Evolutionary conservation across 2,888 invertebrate species (phyloP).

Genomic region (Heteromyza rotundicornis): DNA sequence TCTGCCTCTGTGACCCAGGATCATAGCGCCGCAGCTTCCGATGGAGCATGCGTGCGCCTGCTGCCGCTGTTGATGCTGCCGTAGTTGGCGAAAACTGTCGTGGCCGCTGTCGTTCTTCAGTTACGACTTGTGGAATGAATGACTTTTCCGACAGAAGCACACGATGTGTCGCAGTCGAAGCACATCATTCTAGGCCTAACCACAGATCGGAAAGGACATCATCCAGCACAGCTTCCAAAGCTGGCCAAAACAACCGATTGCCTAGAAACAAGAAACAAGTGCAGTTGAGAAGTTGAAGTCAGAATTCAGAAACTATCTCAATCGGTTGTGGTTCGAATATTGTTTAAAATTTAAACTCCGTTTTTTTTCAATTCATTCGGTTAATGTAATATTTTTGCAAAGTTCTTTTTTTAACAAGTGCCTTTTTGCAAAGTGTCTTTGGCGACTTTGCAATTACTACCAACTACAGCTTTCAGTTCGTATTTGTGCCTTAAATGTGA

Average conservation of each 20-base stretch:
- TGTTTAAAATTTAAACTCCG: background rate
- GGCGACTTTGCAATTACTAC: slow-evolving; percentile 2
- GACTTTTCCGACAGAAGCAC: slow-evolving; percentile 55
- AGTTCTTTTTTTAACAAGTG: slow-evolving; percentile 16
- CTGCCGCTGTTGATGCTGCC: background rate
- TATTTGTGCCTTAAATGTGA: slow-evolving; percentile 29
- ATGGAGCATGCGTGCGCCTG: slow-evolving; percentile 47
- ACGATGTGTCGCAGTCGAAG: slow-evolving; percentile 59
- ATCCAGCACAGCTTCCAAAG: slow-evolving; percentile 32
- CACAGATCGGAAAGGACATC: slow-evolving; percentile 62
- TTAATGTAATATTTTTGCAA: background rate
- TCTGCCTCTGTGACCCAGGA: slow-evolving; percentile 17
- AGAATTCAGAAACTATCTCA: background rate
- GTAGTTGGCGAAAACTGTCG: slow-evolving; percentile 18
- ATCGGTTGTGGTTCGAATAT: slow-evolving; percentile 15
- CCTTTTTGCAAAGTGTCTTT: slow-evolving; percentile 22
- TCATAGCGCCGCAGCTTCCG: slow-evolving; percentile 32
- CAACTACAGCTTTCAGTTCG: slow-evolving; percentile 21
- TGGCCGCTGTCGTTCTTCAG: slow-evolving; percentile 29
- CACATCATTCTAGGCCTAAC: slow-evolving; percentile 65
- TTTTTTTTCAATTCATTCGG: background rate
- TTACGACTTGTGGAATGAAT: slow-evolving; percentile 56
- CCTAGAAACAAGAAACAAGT: slow-evolving; percentile 17
- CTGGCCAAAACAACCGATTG: slow-evolving; percentile 16
- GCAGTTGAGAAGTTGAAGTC: background rate